Evolutionary conservation across 1,140 invertebrate species (phyloP), one percentile per base, ranked within the genome.

Genomic region (Heliothis subflexa): DNA sequence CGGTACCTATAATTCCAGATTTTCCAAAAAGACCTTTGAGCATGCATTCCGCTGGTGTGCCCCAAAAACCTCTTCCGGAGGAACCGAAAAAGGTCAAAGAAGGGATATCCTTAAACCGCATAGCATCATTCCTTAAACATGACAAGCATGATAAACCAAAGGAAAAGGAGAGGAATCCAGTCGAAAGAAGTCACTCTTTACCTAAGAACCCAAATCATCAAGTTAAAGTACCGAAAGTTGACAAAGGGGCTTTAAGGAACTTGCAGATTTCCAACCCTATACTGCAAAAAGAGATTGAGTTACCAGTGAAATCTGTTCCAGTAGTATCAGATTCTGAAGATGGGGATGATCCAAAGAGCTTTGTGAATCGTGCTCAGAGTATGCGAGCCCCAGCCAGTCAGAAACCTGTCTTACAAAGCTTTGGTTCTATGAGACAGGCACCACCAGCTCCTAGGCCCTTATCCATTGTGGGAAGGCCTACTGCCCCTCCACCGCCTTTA

Each of bases 261-360:
- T 86, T 98, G 40, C 96, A 98, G 88, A 98, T 98, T 83, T 98
- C 97, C 0, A 95, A 96, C 88, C 97, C 98, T 0, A 98, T 98
- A 83, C 95, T 96, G 1, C 97, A 97, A 83, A 96, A 95, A 47
- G 95, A 96, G 49, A 96, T 97, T 1, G 96, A 96, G 54, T 90
- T 97, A 0, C 93, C 96, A 0, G 92, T 94, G 0, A 95, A 94
- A 1, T 94, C 95, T 9, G 94, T 97, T 2, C 95, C 96, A 0
- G 95, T 97, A 0, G 92, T 95, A 0, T 95, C 94, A 0, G 94
- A 95, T 86, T 93, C 93, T 10, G 94, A 95, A 83, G 94, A 95
- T 21, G 75, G 66, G 0, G 94, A 95, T 18, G 94, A 94, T 78
- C 61, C 86, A 2, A 96, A 96, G 85, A 89, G 94, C 1, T 95